Percentiles rank a stretch among this genome's conserved stretches.
Conservation (phyloP, 2,113 vertebrate species). For the Brienomyrus brachyistius region DNA sequence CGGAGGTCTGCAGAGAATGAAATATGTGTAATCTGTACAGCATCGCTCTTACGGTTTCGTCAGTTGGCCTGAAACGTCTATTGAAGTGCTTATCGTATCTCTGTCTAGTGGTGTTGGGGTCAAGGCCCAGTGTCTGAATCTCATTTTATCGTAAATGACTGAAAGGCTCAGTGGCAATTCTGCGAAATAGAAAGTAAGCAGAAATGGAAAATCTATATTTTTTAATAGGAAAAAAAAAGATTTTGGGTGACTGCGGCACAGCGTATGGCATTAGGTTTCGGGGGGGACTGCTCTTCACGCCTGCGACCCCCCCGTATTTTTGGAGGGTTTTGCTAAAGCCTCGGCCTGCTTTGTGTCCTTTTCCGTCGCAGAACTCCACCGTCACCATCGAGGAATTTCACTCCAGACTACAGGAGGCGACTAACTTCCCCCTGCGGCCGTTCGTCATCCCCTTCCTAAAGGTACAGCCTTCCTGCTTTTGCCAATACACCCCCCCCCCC, state of each 20-base stretch:
- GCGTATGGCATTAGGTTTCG: neutral
- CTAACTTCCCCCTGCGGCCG: conserved; percentile 91
- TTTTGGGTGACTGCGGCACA: neutral
- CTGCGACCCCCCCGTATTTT: neutral
- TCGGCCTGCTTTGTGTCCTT: neutral
- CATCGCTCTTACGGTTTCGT: neutral
- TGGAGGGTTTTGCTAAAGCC: neutral
- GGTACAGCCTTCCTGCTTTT: conserved; percentile 54
- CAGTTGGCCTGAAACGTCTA: neutral
- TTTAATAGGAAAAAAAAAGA: neutral
- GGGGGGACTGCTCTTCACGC: neutral
- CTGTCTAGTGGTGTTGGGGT: neutral
- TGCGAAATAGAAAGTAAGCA: neutral
- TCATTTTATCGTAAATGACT: neutral
- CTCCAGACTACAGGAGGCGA: conserved; percentile 93
- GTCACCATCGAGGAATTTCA: conserved; percentile 98
- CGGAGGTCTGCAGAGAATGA: neutral
- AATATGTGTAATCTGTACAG: neutral
- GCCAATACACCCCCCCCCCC: neutral
- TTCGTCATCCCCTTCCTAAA: conserved; percentile 98
- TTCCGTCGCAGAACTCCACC: conserved; percentile 79
- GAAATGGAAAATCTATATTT: neutral
- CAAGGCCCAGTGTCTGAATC: neutral
- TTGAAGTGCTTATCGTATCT: neutral
- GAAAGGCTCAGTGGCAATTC: neutral